Percentiles rank a stretch among this genome's conserved stretches.
Evolutionary conservation across 2,113 vertebrate species (phyloP).

Genomic region (Arothron firmamentum): DNA sequence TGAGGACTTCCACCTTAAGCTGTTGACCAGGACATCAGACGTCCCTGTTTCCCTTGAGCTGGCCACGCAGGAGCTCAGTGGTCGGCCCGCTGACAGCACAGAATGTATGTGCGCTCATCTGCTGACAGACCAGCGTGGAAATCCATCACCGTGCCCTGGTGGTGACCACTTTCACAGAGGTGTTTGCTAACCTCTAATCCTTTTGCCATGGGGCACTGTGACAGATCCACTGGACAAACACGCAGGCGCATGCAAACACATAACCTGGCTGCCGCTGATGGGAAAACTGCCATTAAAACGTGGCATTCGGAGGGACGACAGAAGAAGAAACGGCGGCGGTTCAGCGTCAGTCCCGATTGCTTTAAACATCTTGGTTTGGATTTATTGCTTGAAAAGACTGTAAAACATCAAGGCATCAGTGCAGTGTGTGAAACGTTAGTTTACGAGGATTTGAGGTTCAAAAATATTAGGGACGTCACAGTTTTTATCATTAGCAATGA

Average conservation of each 20-base stretch:
- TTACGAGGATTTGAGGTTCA: too few relatives aligned
- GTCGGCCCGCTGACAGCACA: constrained; percentile 63
- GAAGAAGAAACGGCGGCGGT: neutral
- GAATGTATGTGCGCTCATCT: constrained; percentile 67
- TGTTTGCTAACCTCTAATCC: constrained; percentile 61
- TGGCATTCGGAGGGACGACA: constrained; percentile 26
- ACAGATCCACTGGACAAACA: constrained; percentile 50
- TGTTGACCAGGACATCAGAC: constrained; percentile 18
- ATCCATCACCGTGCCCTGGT: constrained; percentile 52
- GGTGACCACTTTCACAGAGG: constrained; percentile 67
- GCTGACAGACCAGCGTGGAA: constrained; percentile 61
- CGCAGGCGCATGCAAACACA: constrained; percentile 12
- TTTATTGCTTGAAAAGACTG: too few relatives aligned
- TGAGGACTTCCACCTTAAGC: constrained; percentile 12
- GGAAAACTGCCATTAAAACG: constrained; percentile 26
- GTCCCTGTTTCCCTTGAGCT: constrained; percentile 34
- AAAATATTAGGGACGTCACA: too few relatives aligned
- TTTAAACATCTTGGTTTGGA: neutral
- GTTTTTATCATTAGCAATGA: too few relatives aligned
- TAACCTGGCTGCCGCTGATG: constrained; percentile 26
- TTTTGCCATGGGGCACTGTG: constrained; percentile 15
- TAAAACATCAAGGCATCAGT: constrained; percentile 22
- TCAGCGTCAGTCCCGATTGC: constrained; percentile 4
- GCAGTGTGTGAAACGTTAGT: too few relatives aligned
- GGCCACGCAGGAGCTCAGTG: constrained; percentile 21